A percentile compares a stretch with the other conserved stretches of the same genome.
These are phyloP conservation scores for Rhyacophila evoluta DNA, from an alignment of 2,888 invertebrate species.

Conservation along the genomic window DNA sequence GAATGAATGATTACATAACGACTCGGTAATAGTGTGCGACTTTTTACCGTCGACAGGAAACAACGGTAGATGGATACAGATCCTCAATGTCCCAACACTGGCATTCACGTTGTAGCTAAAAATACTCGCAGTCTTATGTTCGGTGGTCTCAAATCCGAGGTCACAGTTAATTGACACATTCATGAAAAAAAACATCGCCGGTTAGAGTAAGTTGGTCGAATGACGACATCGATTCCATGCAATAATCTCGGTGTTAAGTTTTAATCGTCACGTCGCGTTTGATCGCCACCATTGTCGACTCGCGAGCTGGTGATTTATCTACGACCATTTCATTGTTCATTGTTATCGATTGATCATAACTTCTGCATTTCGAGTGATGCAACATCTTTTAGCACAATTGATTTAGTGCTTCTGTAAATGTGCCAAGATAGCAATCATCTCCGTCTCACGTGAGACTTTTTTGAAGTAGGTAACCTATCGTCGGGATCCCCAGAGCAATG, in stretches of 20 bases:
- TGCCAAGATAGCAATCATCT: constrained; percentile 2
- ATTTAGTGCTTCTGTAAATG: constrained; percentile 18
- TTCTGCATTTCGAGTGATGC: constrained; percentile 5
- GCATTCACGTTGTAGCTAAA: background rate
- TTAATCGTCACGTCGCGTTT: constrained; percentile 14
- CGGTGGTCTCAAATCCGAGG: background rate
- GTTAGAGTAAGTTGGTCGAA: constrained; percentile 8
- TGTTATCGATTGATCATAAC: constrained; percentile 24
- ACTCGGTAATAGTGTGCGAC: background rate
- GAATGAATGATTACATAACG: constrained; percentile 5
- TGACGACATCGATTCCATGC: constrained; percentile 18
- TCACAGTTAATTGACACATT: constrained; percentile 11
- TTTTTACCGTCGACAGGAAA: background rate
- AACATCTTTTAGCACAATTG: constrained; percentile 8
- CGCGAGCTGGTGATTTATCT: constrained; percentile 1
- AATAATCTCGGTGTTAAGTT: background rate
- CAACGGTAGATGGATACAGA: background rate
- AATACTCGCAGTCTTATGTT: background rate
- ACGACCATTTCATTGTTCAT: constrained; percentile 2
- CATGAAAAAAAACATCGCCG: background rate
- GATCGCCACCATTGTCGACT: constrained; percentile 5
- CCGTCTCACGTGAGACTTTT: background rate
- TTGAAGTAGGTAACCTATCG: background rate
- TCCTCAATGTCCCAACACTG: background rate
- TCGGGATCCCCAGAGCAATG: background rate